A percentile compares a stretch with the other conserved stretches of the same genome.
Conservation (phyloP, 1,140 invertebrate genomes). For the Drosophila willistoni region DNA sequence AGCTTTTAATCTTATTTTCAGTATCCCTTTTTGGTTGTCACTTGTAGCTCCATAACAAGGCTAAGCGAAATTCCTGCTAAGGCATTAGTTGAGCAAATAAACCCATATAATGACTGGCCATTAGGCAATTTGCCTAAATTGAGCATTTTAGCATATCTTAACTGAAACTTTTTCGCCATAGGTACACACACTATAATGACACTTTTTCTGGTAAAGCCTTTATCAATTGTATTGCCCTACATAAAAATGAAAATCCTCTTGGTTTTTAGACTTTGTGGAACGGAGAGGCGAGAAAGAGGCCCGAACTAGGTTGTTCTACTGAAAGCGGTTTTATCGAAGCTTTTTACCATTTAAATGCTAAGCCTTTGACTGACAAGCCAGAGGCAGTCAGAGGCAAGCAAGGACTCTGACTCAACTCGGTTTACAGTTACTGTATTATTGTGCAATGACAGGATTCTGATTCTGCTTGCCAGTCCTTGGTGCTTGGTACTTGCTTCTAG, state of each 20-base stretch:
- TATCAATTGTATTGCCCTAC: constrained; percentile 16
- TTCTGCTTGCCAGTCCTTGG: not conserved
- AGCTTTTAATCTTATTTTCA: constrained; percentile 1
- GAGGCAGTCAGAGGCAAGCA: not conserved
- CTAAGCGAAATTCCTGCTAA: constrained; percentile 46
- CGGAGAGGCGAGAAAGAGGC: not conserved
- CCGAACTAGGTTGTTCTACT: constrained; percentile 4
- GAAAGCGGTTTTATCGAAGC: constrained; percentile 41
- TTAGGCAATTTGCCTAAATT: constrained; percentile 28
- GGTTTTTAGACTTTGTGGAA: constrained; percentile 12
- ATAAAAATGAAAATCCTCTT: constrained; percentile 42
- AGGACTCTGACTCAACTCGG: not conserved
- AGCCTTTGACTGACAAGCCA: constrained; percentile 52
- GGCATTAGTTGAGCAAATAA: constrained; percentile 55
- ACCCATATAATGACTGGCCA: constrained; percentile 47
- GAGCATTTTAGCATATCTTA: constrained; percentile 9
- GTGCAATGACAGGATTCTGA: constrained; percentile 42
- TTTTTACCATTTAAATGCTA: constrained; percentile 61
- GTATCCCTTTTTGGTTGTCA: constrained; percentile 7
- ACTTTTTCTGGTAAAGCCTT: constrained; percentile 12
- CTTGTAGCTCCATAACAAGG: constrained; percentile 40
- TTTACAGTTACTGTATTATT: constrained; percentile 28
- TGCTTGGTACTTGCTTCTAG: not conserved
- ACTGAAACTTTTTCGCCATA: not conserved
- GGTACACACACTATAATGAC: not conserved